phyloP scores from a whole-genome alignment of 2,888 invertebrate genomes.

The Kuschelorhynchus macadamiae region DNA sequence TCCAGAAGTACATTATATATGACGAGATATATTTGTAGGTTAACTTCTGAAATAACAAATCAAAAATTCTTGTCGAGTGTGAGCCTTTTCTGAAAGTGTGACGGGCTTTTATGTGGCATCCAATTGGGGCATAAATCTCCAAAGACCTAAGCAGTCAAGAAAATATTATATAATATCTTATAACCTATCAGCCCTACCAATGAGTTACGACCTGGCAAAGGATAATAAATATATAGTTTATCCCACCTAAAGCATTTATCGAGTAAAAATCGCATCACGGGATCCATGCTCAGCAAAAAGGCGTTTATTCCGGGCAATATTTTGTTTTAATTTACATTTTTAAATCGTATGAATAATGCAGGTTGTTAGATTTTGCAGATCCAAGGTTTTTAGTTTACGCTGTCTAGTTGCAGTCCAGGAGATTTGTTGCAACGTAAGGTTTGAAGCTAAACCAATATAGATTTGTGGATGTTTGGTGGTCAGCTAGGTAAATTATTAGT shows the following conservation, averaged over 20 bases:
- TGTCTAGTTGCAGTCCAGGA: slow-evolving; percentile 28
- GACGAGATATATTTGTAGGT: slow-evolving; percentile 26
- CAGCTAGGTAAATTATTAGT: not conserved
- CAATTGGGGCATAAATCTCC: slow-evolving; percentile 42
- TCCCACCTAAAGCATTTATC: too few relatives aligned
- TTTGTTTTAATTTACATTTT: slow-evolving; percentile 35
- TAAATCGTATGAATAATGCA: slow-evolving; percentile 32
- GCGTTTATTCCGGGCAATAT: not conserved
- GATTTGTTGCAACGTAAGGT: slow-evolving; percentile 40
- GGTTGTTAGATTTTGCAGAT: slow-evolving; percentile 28
- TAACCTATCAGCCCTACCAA: slow-evolving; percentile 37
- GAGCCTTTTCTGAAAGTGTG: slow-evolving; percentile 33
- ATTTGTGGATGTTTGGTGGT: slow-evolving; percentile 20
- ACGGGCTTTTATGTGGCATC: slow-evolving; percentile 37
- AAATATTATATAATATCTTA: slow-evolving; percentile 38
- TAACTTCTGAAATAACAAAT: slow-evolving; percentile 42
- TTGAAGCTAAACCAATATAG: slow-evolving; percentile 40
- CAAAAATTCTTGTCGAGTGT: slow-evolving; percentile 31
- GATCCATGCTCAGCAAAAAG: not conserved
- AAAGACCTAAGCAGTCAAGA: slow-evolving; percentile 38
- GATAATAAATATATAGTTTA: not conserved
- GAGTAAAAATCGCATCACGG: too few relatives aligned
- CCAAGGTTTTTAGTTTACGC: slow-evolving; percentile 39
- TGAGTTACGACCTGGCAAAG: slow-evolving; percentile 34
- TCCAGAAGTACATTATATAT: slow-evolving; percentile 6